These are phyloP conservation scores for Lytechinus variegatus DNA, from an alignment of 35 echinoderm and acorn worm genomes.

Conservation along the genomic window DNA sequence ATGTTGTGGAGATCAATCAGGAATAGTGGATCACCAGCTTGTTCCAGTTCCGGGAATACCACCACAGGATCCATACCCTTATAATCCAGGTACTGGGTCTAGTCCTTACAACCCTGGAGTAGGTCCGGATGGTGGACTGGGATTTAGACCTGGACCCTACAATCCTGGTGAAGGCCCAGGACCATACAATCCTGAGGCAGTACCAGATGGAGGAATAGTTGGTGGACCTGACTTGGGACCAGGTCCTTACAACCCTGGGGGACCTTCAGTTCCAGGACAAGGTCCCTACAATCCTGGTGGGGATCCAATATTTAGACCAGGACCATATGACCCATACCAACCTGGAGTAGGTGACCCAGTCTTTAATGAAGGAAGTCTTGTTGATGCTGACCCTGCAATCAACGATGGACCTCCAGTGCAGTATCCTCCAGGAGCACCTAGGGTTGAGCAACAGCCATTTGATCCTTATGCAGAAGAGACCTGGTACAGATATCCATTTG, in stretches of 20 bases:
- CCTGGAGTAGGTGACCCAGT: slow-evolving; percentile 5
- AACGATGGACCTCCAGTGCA: slow-evolving; percentile 27
- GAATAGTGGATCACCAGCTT: background rate
- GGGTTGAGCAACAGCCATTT: slow-evolving; percentile 19
- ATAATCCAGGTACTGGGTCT: background rate
- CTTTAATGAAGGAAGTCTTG: slow-evolving; percentile 22
- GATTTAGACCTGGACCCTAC: background rate
- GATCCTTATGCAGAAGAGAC: slow-evolving; percentile 37
- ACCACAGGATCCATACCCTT: background rate
- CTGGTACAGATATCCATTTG: slow-evolving; percentile 8
- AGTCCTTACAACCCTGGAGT: background rate
- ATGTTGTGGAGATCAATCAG: slow-evolving; percentile 34
- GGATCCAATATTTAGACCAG: background rate
- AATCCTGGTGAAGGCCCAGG: background rate
- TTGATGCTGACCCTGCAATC: slow-evolving; percentile 19
- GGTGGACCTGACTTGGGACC: background rate
- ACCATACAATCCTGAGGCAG: background rate
- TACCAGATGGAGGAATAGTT: background rate
- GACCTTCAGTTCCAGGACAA: background rate
- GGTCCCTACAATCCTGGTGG: background rate
- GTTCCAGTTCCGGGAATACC: background rate
- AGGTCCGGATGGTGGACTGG: background rate
- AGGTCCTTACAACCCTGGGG: background rate
- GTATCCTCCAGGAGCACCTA: background rate
- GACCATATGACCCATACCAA: slow-evolving; percentile 9